phyloP scores from a whole-genome alignment of 2,888 invertebrate species.

The Lumbricus terrestris region DNA sequence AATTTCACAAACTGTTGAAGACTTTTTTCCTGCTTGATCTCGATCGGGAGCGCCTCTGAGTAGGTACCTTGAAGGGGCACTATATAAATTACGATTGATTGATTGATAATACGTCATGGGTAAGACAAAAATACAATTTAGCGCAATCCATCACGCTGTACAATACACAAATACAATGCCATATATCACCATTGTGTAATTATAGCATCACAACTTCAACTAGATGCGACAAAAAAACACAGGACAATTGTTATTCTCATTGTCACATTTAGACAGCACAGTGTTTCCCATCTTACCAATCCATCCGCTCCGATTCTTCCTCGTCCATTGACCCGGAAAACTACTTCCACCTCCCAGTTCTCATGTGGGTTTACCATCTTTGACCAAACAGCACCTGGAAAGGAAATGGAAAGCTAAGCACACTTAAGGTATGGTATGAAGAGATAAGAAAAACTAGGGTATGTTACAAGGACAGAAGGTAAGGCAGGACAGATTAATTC shows the following conservation, averaged over 20 bases:
- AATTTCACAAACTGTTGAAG: too few species aligned
- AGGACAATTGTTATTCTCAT: neutral
- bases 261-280: neutral
- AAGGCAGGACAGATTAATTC: neutral
- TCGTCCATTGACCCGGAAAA: conserved; percentile 89
- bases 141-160: neutral
- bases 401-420: neutral
- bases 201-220: neutral
- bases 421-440: too few species aligned
- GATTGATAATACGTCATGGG: too few species aligned
- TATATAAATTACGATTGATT: too few species aligned
- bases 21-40: too few species aligned
- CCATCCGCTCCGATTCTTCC: conserved; percentile 98
- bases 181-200: neutral
- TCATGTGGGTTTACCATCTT: conserved; percentile 81
- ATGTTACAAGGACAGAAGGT: neutral
- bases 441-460: neutral
- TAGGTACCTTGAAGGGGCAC: too few species aligned
- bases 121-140: neutral
- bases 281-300: conserved; percentile 66
- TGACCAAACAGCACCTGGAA: conserved; percentile 84
- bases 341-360: conserved; percentile 93
- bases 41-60: too few species aligned
- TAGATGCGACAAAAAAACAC: neutral
- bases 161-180: neutral